Conservation (phyloP, 1,140 invertebrate species). For the Cardiocondyla obscurior region DNA sequence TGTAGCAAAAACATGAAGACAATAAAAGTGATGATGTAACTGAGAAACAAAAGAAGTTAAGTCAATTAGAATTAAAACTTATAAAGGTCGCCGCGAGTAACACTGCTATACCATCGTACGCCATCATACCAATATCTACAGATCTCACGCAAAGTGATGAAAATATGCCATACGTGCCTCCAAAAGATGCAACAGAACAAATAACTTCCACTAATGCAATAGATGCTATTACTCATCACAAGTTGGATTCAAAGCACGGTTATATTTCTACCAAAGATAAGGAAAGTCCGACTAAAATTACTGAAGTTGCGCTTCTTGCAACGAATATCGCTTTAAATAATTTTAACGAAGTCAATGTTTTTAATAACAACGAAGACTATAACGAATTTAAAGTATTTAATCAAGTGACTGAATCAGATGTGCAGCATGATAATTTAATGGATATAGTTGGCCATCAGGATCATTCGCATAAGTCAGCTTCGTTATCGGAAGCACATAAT, state of each 20-base stretch:
- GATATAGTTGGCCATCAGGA: slow-evolving; percentile 11
- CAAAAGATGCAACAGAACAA: slow-evolving; percentile 61
- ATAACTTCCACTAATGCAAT: slow-evolving; percentile 48
- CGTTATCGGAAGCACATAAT: slow-evolving; percentile 33
- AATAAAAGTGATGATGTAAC: slow-evolving; percentile 34
- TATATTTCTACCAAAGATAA: slow-evolving; percentile 63
- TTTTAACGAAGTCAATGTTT: slow-evolving; percentile 66
- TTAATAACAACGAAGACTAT: slow-evolving; percentile 66
- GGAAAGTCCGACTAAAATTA: slow-evolving; percentile 44
- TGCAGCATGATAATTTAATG: slow-evolving; percentile 41
- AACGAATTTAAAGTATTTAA: slow-evolving; percentile 73
- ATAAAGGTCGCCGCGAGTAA: slow-evolving; percentile 48
- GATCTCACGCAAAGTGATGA: slow-evolving; percentile 49
- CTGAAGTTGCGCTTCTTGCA: slow-evolving; percentile 53
- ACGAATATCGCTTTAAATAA: slow-evolving; percentile 63
- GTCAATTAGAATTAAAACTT: slow-evolving; percentile 50
- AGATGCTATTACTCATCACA: slow-evolving; percentile 58
- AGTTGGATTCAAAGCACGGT: slow-evolving; percentile 38
- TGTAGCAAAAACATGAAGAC: slow-evolving; percentile 41
- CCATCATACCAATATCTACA: slow-evolving; percentile 73
- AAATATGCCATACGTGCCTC: slow-evolving; percentile 69
- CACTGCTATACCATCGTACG: slow-evolving; percentile 68
- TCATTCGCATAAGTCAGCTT: slow-evolving; percentile 29
- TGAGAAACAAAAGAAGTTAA: slow-evolving; percentile 63
- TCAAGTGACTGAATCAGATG: slow-evolving; percentile 50